Conservation (phyloP, 2,888 invertebrate genomes). For the Adelphocoris suturalis region DNA sequence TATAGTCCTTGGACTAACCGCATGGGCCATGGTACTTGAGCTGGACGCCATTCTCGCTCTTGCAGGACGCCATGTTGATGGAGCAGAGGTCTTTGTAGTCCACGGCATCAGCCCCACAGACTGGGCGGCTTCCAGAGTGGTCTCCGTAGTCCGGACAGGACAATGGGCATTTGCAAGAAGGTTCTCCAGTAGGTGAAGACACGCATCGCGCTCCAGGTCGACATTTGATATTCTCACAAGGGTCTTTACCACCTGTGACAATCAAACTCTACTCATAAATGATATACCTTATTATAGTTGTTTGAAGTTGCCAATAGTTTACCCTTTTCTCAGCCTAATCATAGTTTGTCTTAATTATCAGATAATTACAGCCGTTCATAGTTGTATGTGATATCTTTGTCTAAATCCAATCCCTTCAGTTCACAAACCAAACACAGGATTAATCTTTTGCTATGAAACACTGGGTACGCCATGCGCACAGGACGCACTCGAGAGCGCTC, state of each 20-base stretch:
- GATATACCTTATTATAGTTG: not conserved
- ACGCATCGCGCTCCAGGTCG: conserved; percentile 86
- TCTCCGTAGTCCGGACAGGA: conserved; percentile 91
- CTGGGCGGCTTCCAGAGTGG: conserved; percentile 87
- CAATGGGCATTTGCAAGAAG: conserved; percentile 88
- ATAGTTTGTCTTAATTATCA: no score
- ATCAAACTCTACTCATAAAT: conserved; percentile 78
- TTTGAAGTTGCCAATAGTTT: no score
- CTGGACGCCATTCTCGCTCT: conserved; percentile 86
- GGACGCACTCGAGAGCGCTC: no score
- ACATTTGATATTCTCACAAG: conserved; percentile 85
- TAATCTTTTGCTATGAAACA: no score
- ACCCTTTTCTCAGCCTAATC: no score
- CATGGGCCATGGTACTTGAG: conserved; percentile 92
- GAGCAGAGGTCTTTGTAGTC: conserved; percentile 93
- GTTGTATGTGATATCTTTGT: no score
- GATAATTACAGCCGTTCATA: no score
- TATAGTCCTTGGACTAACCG: conserved; percentile 82
- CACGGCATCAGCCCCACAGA: conserved; percentile 90
- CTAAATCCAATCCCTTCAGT: no score
- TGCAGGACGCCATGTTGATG: conserved; percentile 89
- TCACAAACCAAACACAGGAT: no score
- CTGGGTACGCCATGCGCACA: no score
- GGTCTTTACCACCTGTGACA: conserved; percentile 83
- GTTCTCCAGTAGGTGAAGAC: conserved; percentile 83